Percentiles rank a stretch among this genome's conserved stretches.
These are phyloP conservation scores for Drosophila pegasa DNA, from an alignment of 2,888 invertebrate genomes.

Conservation along the genomic window DNA sequence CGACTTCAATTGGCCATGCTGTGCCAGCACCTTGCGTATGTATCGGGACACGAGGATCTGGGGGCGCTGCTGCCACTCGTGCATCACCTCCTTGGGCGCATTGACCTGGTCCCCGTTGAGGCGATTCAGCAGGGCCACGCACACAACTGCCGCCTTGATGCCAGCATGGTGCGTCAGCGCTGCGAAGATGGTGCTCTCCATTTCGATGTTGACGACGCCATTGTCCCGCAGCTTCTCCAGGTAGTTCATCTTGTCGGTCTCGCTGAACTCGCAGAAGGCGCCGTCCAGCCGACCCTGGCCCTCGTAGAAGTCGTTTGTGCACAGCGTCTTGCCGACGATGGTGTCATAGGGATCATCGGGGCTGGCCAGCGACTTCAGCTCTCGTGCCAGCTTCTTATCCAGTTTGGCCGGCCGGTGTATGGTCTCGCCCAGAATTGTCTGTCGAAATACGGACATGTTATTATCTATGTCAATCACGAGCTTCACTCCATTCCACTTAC, in stretches of 20 bases:
- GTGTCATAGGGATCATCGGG: conserved; percentile 93
- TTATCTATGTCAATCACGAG: not conserved
- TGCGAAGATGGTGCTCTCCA: conserved; percentile 97
- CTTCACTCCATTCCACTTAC: conserved; percentile 85
- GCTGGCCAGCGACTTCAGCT: conserved; percentile 91
- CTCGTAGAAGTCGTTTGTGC: conserved; percentile 99
- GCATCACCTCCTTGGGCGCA: conserved; percentile 94
- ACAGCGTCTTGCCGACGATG: conserved; percentile 96
- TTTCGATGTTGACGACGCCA: conserved; percentile 98
- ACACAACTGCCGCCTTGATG: conserved; percentile 96
- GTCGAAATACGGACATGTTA: not conserved
- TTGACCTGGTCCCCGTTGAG: conserved; percentile 97
- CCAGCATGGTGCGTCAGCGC: conserved; percentile 97
- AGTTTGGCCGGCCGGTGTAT: conserved; percentile 93
- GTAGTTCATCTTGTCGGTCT: conserved; percentile 95
- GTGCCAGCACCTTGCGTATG: conserved; percentile 92
- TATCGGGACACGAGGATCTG: conserved; percentile 93
- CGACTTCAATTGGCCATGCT: conserved; percentile 90
- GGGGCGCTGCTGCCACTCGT: conserved; percentile 96
- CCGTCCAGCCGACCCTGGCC: conserved; percentile 98
- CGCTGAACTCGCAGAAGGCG: conserved; percentile 97
- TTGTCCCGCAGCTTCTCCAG: conserved; percentile 90
- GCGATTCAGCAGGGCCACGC: conserved; percentile 96
- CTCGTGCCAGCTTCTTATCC: conserved; percentile 92
- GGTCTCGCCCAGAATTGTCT: conserved; percentile 94